Evolutionary conservation across 2,113 vertebrate species (phyloP), one percentile per base, ranked within the genome.

Genomic region (Callipepla squamata): DNA sequence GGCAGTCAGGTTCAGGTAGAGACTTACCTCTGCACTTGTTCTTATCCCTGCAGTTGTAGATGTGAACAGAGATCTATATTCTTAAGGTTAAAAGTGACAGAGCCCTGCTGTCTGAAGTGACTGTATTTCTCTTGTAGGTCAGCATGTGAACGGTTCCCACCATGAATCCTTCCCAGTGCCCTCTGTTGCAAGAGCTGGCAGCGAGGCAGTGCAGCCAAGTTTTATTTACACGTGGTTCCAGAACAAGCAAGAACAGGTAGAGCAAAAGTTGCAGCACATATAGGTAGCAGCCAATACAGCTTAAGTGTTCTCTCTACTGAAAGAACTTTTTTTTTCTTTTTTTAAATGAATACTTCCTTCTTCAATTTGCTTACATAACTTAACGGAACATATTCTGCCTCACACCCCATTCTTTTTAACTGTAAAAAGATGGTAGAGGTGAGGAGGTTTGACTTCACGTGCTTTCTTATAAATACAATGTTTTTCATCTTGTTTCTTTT

Each of bases 171-270:
- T 62, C 19, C 81, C 93, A 6, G 28, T 87, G 82, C 48, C 76
- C 36, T 83, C 89, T 77, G 9, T 95, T 92, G 76, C 65, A 44
- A 92, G 55, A 95, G 44, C 13, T 79, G 92, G 87, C 57, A 90
- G 59, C 1, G 92, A 97, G 84, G 77, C 84, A 55, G 93, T 91
- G 38, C 96, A 96, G 40, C 97, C 97, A 82, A 97, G 21, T 51
- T 83, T 95, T 85, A 67, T 98, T 88, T 97, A 97, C 73, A 94
- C 74, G 1, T 99, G 99, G 98, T 97, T 99, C 44, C 98, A 98
- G 92, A 99, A 98, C 97, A 98, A 98, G 89, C 98, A 98, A 96
- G 98, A 99, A 55, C 99, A 99, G 99, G 99, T 99, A 95, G 44
- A 90, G 74, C 68, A 63, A 61, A 85, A 78, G 45, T 13, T 76